These are phyloP conservation scores for Keiferia lycopersicella DNA, from an alignment of 2,888 invertebrate species.

Conservation along the genomic window DNA sequence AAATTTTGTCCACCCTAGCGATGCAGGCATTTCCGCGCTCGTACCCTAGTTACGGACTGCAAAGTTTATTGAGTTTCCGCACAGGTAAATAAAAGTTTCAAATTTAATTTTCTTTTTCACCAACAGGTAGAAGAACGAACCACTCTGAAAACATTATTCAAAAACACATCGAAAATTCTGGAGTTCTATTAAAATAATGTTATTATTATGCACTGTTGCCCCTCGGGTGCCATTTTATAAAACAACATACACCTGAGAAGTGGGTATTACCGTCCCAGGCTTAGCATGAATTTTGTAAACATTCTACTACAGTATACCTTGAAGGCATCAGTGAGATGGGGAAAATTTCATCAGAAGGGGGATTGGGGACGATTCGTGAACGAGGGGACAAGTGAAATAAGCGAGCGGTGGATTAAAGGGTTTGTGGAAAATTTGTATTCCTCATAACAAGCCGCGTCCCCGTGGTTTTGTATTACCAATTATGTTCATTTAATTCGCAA, in stretches of 20 bases:
- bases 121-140: not conserved
- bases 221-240: constrained; percentile 50
- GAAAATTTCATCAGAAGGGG: constrained; percentile 70
- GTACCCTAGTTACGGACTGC: constrained; percentile 10
- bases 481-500: constrained; percentile 71
- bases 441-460: constrained; percentile 65
- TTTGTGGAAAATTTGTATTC: constrained; percentile 77
- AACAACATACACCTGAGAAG: constrained; percentile 53
- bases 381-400: constrained; percentile 79
- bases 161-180: constrained; percentile 5
- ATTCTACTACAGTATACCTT: constrained; percentile 46
- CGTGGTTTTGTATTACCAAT: constrained; percentile 79
- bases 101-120: constrained; percentile 9
- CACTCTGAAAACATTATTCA: constrained; percentile 14
- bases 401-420: constrained; percentile 76
- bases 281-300: constrained; percentile 60
- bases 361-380: constrained; percentile 57
- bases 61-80: constrained; percentile 4
- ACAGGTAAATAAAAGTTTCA: not conserved
- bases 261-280: constrained; percentile 52
- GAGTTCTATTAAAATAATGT: constrained; percentile 23
- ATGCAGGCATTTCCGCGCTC: not conserved
- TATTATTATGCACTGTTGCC: constrained; percentile 39
- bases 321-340: constrained; percentile 48
- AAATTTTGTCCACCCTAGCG: constrained; percentile 8